Conservation (phyloP, 1,140 invertebrate genomes). For the Popillia japonica region DNA sequence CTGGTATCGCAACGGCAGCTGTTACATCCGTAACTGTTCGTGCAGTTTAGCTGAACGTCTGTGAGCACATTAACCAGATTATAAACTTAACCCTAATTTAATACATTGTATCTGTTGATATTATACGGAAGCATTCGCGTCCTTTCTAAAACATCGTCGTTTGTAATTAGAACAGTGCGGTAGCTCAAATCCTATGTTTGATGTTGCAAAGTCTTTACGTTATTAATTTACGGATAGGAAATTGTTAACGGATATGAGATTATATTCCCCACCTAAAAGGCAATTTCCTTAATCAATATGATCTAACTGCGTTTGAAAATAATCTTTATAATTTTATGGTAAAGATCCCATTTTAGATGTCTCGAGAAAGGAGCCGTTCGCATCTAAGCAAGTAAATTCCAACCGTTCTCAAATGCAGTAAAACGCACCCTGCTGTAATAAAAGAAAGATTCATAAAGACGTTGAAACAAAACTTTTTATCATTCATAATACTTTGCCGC, state of each 20-base stretch:
- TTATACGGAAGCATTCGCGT: not conserved
- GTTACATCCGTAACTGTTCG: constrained; percentile 19
- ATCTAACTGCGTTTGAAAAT: too few relatives aligned
- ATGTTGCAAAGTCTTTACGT: not conserved
- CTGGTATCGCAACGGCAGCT: constrained; percentile 18
- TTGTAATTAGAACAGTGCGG: constrained; percentile 10
- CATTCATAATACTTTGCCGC: constrained; percentile 18
- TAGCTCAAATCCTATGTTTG: not conserved
- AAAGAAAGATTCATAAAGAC: not conserved
- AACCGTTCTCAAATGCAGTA: not conserved
- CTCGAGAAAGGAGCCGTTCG: too few relatives aligned
- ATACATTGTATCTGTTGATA: constrained; percentile 32
- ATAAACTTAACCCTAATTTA: constrained; percentile 35
- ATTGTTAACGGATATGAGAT: too few relatives aligned
- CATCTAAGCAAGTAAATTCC: too few relatives aligned
- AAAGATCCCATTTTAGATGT: too few relatives aligned
- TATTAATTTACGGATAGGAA: too few relatives aligned
- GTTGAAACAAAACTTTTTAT: constrained; percentile 11
- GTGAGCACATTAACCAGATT: constrained; percentile 27
- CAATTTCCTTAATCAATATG: too few relatives aligned
- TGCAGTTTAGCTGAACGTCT: constrained; percentile 26
- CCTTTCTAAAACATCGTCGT: constrained; percentile 27
- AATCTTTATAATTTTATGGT: too few relatives aligned
- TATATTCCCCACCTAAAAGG: too few relatives aligned
- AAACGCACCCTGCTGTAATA: not conserved